Evolutionary conservation across 2,797 vertebrate genomes (phyloP).

Genomic region (Crotalus adamanteus): DNA sequence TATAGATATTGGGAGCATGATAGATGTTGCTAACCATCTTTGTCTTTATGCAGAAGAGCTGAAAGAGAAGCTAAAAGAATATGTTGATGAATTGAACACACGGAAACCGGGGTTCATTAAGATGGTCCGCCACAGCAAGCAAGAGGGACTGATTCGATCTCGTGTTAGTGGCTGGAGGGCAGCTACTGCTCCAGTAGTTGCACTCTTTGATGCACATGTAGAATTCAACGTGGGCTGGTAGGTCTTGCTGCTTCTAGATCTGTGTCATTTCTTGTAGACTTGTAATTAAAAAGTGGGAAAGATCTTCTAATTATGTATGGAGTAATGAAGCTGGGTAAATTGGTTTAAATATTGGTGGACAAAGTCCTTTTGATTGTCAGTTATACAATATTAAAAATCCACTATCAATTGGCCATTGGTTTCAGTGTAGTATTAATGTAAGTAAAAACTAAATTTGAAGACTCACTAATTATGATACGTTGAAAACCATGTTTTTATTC

Average conservation of each 20-base stretch:
- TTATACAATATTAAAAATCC: background rate
- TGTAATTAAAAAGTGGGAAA: background rate
- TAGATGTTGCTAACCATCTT: background rate
- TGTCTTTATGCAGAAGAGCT: slow-evolving; percentile 81
- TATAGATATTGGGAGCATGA: background rate
- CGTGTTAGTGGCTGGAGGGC: slow-evolving; percentile 95
- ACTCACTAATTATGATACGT: background rate
- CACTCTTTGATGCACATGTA: slow-evolving; percentile 96
- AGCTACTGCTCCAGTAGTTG: slow-evolving; percentile 90
- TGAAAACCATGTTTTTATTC: background rate
- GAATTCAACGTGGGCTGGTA: slow-evolving; percentile 96
- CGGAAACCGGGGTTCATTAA: slow-evolving; percentile 90
- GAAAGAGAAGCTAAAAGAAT: slow-evolving; percentile 88
- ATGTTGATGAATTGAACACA: slow-evolving; percentile 85
- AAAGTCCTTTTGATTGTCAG: background rate
- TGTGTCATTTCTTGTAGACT: background rate
- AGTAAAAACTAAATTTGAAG: background rate
- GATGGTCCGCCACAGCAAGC: slow-evolving; percentile 87
- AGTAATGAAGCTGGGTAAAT: background rate
- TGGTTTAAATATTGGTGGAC: background rate
- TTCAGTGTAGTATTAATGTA: background rate
- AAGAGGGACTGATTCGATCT: slow-evolving; percentile 94
- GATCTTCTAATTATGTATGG: background rate
- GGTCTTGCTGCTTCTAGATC: background rate
- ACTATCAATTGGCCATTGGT: background rate